These are phyloP conservation scores for Phrynocephalus versicolor DNA, from an alignment of 2,113 vertebrate species.

Conservation along the genomic window DNA sequence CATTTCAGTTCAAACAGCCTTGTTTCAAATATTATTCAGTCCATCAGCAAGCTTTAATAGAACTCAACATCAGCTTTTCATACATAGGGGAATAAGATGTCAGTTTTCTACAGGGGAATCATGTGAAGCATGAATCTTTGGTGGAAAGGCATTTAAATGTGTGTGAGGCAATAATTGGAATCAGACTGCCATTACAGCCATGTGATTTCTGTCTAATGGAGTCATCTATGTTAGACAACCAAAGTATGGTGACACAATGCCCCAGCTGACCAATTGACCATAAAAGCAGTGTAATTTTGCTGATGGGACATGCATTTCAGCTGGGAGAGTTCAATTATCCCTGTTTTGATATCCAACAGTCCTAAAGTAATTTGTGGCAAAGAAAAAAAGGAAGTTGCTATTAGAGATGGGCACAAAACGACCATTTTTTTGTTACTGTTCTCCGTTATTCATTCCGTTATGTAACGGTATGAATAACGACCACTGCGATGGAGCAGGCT, in stretches of 20 bases:
- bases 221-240: slow-evolving; percentile 33
- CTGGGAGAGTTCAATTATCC: no score
- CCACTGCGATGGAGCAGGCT: no score
- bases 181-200: slow-evolving; percentile 46
- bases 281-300: no score
- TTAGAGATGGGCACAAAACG: no score
- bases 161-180: slow-evolving; percentile 70
- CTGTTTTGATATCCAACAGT: not conserved
- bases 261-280: slow-evolving; percentile 53
- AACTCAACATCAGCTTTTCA: slow-evolving; percentile 56
- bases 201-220: slow-evolving; percentile 55
- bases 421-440: no score
- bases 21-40: slow-evolving; percentile 70
- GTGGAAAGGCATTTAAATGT: slow-evolving; percentile 62
- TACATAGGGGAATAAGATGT: slow-evolving; percentile 65
- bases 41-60: slow-evolving; percentile 61
- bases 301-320: no score
- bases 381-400: slow-evolving; percentile 9
- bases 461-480: no score
- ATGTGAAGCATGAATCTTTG: slow-evolving; percentile 44
- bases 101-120: slow-evolving; percentile 55
- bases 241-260: slow-evolving; percentile 54
- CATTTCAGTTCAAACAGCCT: slow-evolving; percentile 65
- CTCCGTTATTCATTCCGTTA: no score
- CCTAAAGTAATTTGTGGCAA: not conserved